Percentiles rank a stretch among this genome's conserved stretches.
These are phyloP conservation scores for Schizopygopsis pylzovi DNA, from an alignment of 2,797 vertebrate genomes.

Conservation along the genomic window DNA sequence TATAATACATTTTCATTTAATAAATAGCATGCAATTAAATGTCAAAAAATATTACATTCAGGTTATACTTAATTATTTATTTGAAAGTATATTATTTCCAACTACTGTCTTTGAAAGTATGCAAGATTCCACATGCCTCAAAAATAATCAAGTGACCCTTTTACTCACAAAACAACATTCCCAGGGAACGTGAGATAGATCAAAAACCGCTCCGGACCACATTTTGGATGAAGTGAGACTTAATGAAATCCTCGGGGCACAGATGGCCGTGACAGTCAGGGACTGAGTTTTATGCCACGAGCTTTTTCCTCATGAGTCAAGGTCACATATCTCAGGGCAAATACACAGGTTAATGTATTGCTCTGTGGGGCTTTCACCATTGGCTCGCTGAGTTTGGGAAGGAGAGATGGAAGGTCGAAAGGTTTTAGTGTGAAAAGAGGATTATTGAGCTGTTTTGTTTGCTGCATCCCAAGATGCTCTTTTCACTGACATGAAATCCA, in stretches of 20 bases:
- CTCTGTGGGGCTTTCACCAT: slow-evolving; percentile 13
- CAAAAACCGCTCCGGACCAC: neutral
- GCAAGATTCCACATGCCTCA: neutral
- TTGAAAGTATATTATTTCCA: neutral
- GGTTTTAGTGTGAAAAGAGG: slow-evolving; percentile 47
- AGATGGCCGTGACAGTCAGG: slow-evolving; percentile 47
- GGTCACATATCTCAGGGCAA: slow-evolving; percentile 33
- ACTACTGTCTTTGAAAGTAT: too few species aligned
- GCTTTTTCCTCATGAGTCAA: slow-evolving; percentile 21
- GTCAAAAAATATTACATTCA: neutral
- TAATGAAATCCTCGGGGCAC: slow-evolving; percentile 36
- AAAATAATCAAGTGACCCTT: slow-evolving; percentile 19
- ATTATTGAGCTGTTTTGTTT: slow-evolving; percentile 50
- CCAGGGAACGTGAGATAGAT: slow-evolving; percentile 3
- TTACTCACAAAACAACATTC: neutral
- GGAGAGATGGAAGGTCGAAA: slow-evolving; percentile 28
- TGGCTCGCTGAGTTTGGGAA: neutral
- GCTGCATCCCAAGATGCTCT: slow-evolving; percentile 31
- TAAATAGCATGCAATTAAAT: neutral
- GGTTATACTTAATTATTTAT: neutral
- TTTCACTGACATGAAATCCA: slow-evolving; percentile 54
- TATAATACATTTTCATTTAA: neutral
- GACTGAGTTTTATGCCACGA: slow-evolving; percentile 28
- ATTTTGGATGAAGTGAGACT: slow-evolving; percentile 20
- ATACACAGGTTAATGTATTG: slow-evolving; percentile 24